These are phyloP conservation scores for Bombus confusus DNA, from an alignment of 1,140 invertebrate species.

Conservation along the genomic window DNA sequence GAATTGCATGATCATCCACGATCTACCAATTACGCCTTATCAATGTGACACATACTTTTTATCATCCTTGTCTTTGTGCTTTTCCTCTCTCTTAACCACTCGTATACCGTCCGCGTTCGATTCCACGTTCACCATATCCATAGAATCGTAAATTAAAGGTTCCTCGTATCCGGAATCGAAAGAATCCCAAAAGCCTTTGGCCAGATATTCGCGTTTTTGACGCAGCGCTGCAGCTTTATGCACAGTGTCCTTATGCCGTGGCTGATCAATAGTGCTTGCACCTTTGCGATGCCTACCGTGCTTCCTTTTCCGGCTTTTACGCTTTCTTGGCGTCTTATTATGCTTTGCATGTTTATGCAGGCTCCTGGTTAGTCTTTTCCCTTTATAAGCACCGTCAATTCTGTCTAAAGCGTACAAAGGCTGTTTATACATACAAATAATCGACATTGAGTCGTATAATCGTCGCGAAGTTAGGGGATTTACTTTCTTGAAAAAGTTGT, in stretches of 20 bases:
- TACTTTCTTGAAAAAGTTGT: conserved; percentile 17
- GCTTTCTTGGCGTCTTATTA: conserved; percentile 19
- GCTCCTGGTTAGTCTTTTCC: conserved; percentile 39
- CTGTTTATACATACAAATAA: neutral
- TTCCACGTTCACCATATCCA: conserved; percentile 10
- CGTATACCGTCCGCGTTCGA: neutral
- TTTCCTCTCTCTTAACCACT: neutral
- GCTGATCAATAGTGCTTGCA: conserved; percentile 14
- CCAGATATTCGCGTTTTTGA: conserved; percentile 52
- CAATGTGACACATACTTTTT: conserved; percentile 6
- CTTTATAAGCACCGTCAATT: neutral
- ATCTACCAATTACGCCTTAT: neutral
- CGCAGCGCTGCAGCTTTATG: conserved; percentile 28
- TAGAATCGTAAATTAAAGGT: conserved; percentile 56
- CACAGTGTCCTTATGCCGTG: conserved; percentile 15
- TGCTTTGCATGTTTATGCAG: neutral
- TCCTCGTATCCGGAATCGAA: conserved; percentile 57
- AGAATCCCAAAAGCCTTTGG: conserved; percentile 33
- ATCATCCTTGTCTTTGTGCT: fast-evolving
- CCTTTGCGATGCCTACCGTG: conserved; percentile 36
- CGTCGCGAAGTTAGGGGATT: neutral
- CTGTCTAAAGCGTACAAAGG: neutral
- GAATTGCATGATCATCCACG: neutral
- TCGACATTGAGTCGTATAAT: neutral
- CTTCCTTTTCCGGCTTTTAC: conserved; percentile 35